Conservation (phyloP, 2,888 invertebrate species). For the Digitonthophagus gazella region DNA sequence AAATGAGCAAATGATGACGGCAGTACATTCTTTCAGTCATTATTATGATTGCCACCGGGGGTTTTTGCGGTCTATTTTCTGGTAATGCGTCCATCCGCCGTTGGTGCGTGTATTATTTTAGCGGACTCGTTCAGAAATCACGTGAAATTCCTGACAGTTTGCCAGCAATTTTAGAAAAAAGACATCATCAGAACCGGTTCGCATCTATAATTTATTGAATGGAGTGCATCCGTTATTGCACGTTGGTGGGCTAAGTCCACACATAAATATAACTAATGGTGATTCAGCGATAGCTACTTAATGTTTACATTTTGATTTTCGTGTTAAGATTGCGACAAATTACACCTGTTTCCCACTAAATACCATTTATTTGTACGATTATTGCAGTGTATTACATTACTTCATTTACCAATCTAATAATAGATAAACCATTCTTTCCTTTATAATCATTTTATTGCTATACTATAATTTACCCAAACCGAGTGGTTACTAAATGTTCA, state of each 20-base stretch:
- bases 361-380: too few species aligned
- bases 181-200: slow-evolving; percentile 18
- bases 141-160: slow-evolving; percentile 31
- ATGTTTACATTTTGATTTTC: neutral
- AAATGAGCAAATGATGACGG: neutral
- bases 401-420: neutral
- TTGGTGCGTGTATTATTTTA: slow-evolving; percentile 28
- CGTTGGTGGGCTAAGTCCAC: neutral
- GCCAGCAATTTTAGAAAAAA: slow-evolving; percentile 22
- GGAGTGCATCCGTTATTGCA: neutral
- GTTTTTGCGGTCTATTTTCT: slow-evolving; percentile 19
- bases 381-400: too few species aligned
- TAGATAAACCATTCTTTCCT: neutral
- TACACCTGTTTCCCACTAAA: neutral
- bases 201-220: neutral
- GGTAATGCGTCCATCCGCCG: slow-evolving; percentile 9
- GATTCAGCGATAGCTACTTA: too few species aligned
- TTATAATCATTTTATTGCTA: neutral
- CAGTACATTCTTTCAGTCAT: neutral
- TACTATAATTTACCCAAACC: neutral
- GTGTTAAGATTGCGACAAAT: neutral
- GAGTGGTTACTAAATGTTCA: neutral
- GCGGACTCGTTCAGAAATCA: slow-evolving; percentile 24
- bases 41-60: neutral
- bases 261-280: neutral